Conservation (phyloP, 2,113 vertebrate species). For the Aythya baeri region DNA sequence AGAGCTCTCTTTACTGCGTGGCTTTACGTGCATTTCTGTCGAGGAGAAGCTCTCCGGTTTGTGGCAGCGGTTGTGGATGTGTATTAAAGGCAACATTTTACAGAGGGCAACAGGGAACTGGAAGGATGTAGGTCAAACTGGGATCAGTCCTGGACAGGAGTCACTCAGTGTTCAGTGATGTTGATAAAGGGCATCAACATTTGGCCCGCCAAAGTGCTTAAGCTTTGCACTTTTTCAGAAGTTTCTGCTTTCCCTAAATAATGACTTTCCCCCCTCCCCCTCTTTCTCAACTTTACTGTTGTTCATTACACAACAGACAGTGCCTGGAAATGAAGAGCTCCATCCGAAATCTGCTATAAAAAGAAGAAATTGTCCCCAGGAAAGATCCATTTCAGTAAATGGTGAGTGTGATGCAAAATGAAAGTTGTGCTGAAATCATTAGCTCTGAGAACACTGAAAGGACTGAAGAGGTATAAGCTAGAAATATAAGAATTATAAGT, state of each 20-base stretch:
- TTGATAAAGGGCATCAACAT: not conserved
- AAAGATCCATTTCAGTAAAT: constrained; percentile 35
- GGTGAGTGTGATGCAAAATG: constrained; percentile 19
- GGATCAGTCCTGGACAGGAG: not conserved
- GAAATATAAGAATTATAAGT: not conserved
- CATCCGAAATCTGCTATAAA: constrained; percentile 11
- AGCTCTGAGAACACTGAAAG: not conserved
- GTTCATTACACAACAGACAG: not conserved
- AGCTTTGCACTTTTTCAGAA: not conserved
- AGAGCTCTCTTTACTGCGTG: not conserved
- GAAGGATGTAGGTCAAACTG: not conserved
- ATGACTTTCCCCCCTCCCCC: too few relatives aligned
- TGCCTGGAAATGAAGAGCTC: constrained; percentile 27
- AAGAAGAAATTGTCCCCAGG: constrained; percentile 1
- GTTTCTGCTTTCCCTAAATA: not conserved
- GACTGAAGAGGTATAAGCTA: not conserved
- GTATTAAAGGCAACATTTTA: not conserved
- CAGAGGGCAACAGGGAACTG: not conserved
- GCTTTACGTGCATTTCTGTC: not conserved
- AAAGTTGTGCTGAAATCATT: constrained; percentile 23
- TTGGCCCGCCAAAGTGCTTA: not conserved
- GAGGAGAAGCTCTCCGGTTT: fast-evolving
- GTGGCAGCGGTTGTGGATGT: fast-evolving
- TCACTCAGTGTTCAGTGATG: not conserved
- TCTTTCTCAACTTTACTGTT: not conserved